Percentiles rank a stretch among this genome's conserved stretches.
phyloP scores from a whole-genome alignment of 2,888 invertebrate genomes.

The Aphrophora alni region DNA sequence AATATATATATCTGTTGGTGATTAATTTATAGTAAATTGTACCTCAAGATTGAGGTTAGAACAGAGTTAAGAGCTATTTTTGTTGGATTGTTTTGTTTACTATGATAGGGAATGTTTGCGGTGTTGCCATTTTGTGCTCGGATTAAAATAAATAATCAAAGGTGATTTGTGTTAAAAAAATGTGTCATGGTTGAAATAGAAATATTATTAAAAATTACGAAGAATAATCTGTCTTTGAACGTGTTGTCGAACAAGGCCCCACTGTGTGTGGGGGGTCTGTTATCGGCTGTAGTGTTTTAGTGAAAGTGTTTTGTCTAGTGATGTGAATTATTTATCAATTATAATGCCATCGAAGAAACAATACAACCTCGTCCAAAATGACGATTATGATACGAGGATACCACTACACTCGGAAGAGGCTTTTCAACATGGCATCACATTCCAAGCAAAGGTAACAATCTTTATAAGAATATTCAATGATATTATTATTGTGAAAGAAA shows the following conservation, averaged over 20 bases:
- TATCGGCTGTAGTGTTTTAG: not conserved
- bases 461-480: no score
- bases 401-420: slow-evolving; percentile 98
- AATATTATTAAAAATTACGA: not conserved
- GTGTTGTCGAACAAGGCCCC: not conserved
- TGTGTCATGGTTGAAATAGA: not conserved
- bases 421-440: slow-evolving; percentile 95
- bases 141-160: not conserved
- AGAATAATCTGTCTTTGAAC: not conserved
- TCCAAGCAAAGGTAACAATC: slow-evolving; percentile 89
- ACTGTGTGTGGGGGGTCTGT: not conserved
- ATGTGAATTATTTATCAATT: not conserved
- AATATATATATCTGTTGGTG: not conserved
- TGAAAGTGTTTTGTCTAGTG: not conserved
- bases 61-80: not conserved
- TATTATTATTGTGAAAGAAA: no score
- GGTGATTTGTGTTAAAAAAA: not conserved
- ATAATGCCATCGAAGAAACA: slow-evolving; percentile 85
- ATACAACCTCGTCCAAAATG: slow-evolving; percentile 95
- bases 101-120: not conserved
- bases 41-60: not conserved
- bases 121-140: not conserved
- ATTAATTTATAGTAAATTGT: not conserved
- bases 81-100: not conserved
- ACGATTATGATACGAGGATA: slow-evolving; percentile 94